These are phyloP conservation scores for Ceratina calcarata DNA, from an alignment of 1,140 invertebrate genomes.

Conservation along the genomic window DNA sequence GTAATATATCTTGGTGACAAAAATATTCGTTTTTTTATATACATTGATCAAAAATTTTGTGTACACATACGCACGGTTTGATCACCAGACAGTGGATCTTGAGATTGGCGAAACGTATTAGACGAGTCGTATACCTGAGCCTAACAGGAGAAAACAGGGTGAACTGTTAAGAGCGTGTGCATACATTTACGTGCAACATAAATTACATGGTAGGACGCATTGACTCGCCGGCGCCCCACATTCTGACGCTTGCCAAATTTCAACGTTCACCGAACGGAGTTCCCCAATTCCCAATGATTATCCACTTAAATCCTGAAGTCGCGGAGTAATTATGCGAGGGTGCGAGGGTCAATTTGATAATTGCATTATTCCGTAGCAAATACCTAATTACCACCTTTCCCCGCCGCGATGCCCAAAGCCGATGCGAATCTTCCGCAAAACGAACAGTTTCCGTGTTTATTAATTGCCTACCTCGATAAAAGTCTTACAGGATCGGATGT, in stretches of 20 bases:
- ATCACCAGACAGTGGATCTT: too few relatives aligned
- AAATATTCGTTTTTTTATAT: too few relatives aligned
- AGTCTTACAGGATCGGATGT: too few relatives aligned
- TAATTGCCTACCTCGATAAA: not conserved
- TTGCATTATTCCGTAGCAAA: slow-evolving; percentile 71
- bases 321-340: slow-evolving; percentile 68
- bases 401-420: not conserved
- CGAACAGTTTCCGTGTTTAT: slow-evolving; percentile 6
- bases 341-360: slow-evolving; percentile 76
- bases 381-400: slow-evolving; percentile 73
- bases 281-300: slow-evolving; percentile 72
- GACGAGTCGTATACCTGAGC: too few relatives aligned
- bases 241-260: slow-evolving; percentile 70
- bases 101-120: too few relatives aligned
- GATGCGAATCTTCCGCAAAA: slow-evolving; percentile 63
- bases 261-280: slow-evolving; percentile 47
- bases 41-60: too few relatives aligned
- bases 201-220: slow-evolving; percentile 66
- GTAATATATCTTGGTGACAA: too few relatives aligned
- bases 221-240: slow-evolving; percentile 65
- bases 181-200: slow-evolving; percentile 50
- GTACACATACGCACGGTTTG: too few relatives aligned
- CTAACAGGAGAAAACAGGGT: too few relatives aligned
- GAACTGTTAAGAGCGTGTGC: not conserved
- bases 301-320: slow-evolving; percentile 73